These are phyloP conservation scores for Linyphia triangularis DNA, from an alignment of 2,888 invertebrate genomes.

Conservation along the genomic window DNA sequence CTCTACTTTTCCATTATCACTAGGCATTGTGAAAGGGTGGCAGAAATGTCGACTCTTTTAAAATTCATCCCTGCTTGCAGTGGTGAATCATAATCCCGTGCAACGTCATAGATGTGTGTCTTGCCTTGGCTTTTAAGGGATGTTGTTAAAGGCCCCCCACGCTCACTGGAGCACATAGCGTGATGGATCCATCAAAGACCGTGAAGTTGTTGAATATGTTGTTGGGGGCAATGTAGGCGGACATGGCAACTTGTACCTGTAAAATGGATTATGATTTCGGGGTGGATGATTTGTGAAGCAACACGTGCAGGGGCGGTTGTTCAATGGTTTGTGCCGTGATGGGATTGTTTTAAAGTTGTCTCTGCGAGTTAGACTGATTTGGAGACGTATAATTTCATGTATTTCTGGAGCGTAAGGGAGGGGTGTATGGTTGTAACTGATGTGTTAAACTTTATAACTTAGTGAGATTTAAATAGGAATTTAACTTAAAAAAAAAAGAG, in stretches of 20 bases:
- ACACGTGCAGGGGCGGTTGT: not conserved
- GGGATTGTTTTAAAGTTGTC: not conserved
- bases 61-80: conserved; percentile 31
- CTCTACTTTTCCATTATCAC: not conserved
- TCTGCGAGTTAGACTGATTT: no score
- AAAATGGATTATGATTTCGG: not conserved
- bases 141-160: not conserved
- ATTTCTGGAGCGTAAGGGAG: no score
- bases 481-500: no score
- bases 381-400: no score
- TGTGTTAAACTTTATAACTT: no score
- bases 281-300: not conserved
- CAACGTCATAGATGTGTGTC: not conserved
- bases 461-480: no score
- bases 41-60: conserved; percentile 38
- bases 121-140: not conserved
- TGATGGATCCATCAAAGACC: conserved; percentile 7
- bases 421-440: no score
- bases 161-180: not conserved
- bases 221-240: conserved; percentile 1
- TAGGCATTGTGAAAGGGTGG: not conserved
- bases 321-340: conserved; percentile 25
- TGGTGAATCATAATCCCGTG: conserved; percentile 39
- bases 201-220: not conserved
- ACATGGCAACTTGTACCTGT: not conserved